Conservation (phyloP, 2,888 invertebrate species). For the Spialia ferax region DNA sequence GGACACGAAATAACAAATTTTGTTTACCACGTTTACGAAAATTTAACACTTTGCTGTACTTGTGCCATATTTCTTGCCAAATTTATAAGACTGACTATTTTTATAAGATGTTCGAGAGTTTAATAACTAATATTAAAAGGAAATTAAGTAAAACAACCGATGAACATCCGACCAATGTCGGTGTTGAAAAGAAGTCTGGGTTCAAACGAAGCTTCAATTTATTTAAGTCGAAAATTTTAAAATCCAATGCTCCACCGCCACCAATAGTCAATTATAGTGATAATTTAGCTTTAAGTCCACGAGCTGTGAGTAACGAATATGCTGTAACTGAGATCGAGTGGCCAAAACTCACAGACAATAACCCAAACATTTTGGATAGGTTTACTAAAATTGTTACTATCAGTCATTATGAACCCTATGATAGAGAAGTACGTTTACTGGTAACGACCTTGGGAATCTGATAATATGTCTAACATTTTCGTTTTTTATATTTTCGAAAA, state of each 20-base stretch:
- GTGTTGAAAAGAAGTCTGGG: constrained; percentile 63
- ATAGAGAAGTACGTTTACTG: constrained; percentile 59
- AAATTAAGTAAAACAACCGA: constrained; percentile 73
- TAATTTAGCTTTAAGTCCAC: constrained; percentile 82
- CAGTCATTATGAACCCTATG: constrained; percentile 56
- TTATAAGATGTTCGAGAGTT: constrained; percentile 79
- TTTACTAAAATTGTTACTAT: constrained; percentile 78
- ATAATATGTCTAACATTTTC: neutral
- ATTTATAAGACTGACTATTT: constrained; percentile 77
- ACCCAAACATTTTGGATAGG: constrained; percentile 78
- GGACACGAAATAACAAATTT: neutral
- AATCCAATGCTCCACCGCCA: constrained; percentile 56
- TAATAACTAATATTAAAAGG: constrained; percentile 75
- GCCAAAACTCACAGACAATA: constrained; percentile 82
- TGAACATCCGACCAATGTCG: constrained; percentile 58
- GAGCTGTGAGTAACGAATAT: constrained; percentile 81
- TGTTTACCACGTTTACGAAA: constrained; percentile 51
- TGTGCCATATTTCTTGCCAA: constrained; percentile 57
- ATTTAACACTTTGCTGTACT: constrained; percentile 49
- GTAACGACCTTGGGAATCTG: constrained; percentile 16
- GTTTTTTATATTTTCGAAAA: neutral
- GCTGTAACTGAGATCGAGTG: constrained; percentile 84
- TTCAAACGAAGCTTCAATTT: constrained; percentile 68
- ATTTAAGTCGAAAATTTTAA: constrained; percentile 69
- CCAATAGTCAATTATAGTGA: constrained; percentile 64